Percentiles rank a stretch among this genome's conserved stretches.
phyloP scores from a whole-genome alignment of 2,797 vertebrate species.

The Ctenopoma multispine region DNA sequence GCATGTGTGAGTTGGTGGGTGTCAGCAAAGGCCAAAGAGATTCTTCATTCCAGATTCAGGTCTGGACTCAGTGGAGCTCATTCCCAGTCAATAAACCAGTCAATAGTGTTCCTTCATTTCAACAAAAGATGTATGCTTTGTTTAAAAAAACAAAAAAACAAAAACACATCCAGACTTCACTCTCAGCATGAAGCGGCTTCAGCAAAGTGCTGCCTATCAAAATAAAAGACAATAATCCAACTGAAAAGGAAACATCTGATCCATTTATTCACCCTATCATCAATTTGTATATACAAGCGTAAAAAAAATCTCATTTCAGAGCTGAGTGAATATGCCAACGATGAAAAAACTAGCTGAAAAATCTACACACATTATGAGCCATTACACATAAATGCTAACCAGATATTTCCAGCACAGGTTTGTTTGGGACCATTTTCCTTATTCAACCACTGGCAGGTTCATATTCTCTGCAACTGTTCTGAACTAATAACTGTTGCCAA shows the following conservation, averaged over 20 bases:
- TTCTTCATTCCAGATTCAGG: conserved; percentile 24
- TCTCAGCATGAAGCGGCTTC: background rate
- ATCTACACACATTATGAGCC: conserved; percentile 9
- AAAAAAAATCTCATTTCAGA: conserved; percentile 38
- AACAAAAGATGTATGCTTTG: background rate
- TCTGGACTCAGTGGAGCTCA: conserved; percentile 29
- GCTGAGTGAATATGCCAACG: conserved; percentile 15
- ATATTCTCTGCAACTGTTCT: background rate
- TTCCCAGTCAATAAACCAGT: conserved; percentile 15
- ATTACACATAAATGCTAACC: conserved; percentile 9
- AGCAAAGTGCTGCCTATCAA: background rate
- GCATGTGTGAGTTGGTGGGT: background rate
- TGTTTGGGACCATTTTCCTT: conserved; percentile 8
- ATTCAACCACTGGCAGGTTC: background rate
- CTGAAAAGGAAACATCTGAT: conserved; percentile 71
- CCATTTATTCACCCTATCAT: conserved; percentile 73
- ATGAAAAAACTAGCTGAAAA: conserved; percentile 27
- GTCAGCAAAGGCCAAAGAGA: conserved; percentile 11
- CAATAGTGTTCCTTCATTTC: conserved; percentile 16
- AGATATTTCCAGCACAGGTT: conserved; percentile 2
- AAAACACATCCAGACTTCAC: background rate
- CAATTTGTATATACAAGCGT: conserved; percentile 73
- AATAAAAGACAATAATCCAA: background rate
- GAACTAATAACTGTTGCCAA: conserved; percentile 19
- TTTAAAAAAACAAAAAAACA: background rate